phyloP scores from a whole-genome alignment of 2,113 vertebrate species.

The Forbesichthys agassizii region DNA sequence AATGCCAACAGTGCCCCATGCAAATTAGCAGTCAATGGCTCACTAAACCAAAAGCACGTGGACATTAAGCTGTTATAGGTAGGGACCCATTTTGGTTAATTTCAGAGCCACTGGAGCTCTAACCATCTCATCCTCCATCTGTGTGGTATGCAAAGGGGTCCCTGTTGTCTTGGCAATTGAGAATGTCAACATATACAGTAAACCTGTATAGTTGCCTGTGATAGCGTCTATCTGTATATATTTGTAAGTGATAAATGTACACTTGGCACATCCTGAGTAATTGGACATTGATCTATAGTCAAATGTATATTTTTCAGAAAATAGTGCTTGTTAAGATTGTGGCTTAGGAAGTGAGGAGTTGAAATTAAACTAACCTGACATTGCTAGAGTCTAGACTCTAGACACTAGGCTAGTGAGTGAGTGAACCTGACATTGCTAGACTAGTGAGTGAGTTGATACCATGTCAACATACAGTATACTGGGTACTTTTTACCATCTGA shows the following conservation, averaged over 20 bases:
- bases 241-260: not conserved
- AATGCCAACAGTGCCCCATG: slow-evolving; percentile 24
- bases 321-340: no score
- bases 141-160: slow-evolving; percentile 2
- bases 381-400: not conserved
- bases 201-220: no score
- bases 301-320: no score
- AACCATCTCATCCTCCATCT: slow-evolving; percentile 29
- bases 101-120: slow-evolving; percentile 11
- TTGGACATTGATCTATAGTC: not conserved
- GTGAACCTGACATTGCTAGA: slow-evolving; percentile 9
- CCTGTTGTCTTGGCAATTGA: slow-evolving; percentile 11
- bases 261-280: not conserved
- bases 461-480: slow-evolving; percentile 18
- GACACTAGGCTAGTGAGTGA: not conserved
- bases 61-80: slow-evolving; percentile 2
- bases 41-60: slow-evolving; percentile 25
- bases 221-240: not conserved
- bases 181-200: not conserved
- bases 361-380: slow-evolving; percentile 20
- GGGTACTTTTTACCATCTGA: no score
- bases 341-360: slow-evolving; percentile 22
- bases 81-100: not conserved
- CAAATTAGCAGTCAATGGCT: slow-evolving; percentile 50
- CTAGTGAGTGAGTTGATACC: slow-evolving; percentile 12